These are phyloP conservation scores for Odontesthes bonariensis DNA, from an alignment of 2,113 vertebrate species.

Conservation along the genomic window DNA sequence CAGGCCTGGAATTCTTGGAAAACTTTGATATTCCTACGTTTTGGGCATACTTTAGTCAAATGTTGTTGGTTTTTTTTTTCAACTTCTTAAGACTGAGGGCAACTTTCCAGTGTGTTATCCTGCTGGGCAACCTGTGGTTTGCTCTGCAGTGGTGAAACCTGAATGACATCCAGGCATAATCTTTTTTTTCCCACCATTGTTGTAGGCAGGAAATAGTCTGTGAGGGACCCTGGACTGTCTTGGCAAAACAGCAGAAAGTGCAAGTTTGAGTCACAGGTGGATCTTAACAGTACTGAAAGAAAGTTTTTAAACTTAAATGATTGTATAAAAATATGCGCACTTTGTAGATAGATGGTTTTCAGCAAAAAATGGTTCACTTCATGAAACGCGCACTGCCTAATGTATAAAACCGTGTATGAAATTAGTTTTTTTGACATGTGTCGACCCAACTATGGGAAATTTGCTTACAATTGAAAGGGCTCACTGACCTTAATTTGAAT, in stretches of 20 bases:
- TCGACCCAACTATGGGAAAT: constrained; percentile 10
- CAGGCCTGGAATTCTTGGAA: constrained; percentile 52
- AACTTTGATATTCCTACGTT: constrained; percentile 70
- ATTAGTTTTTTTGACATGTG: neutral
- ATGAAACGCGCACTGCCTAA: neutral
- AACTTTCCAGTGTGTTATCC: constrained; percentile 44
- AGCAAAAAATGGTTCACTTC: neutral
- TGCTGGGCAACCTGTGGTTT: constrained; percentile 23
- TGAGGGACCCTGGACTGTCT: constrained; percentile 25
- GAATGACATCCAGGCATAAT: constrained; percentile 39
- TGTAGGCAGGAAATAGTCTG: constrained; percentile 54
- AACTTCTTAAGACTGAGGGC: constrained; percentile 34
- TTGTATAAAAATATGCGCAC: too few species aligned
- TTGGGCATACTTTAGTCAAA: constrained; percentile 41
- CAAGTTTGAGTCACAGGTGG: constrained; percentile 3
- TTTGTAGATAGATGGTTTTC: neutral
- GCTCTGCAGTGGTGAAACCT: constrained; percentile 33
- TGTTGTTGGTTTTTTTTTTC: neutral
- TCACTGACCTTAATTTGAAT: constrained; percentile 22
- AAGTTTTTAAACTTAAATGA: neutral
- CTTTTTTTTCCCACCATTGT: constrained; percentile 47
- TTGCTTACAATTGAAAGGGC: neutral
- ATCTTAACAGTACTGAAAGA: neutral
- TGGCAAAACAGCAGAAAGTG: constrained; percentile 29
- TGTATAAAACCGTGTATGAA: neutral